Conservation (phyloP, 2,888 invertebrate species). For the Venusia cambrica region DNA sequence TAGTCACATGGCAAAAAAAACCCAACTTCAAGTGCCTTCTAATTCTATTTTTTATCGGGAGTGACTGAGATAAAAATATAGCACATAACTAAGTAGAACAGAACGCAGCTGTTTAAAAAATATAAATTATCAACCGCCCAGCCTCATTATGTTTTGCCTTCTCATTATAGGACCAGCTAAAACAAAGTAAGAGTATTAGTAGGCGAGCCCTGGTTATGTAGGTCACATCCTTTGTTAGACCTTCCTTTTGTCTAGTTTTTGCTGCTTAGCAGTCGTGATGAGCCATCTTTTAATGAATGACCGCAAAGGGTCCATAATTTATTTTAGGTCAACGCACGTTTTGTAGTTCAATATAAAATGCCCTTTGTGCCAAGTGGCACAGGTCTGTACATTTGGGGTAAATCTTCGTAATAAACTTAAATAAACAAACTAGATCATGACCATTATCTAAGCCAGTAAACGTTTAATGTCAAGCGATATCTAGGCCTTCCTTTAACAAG, state of each 20-base stretch:
- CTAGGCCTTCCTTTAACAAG: no score
- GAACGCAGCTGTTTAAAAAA: no score
- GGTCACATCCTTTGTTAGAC: slow-evolving; percentile 64
- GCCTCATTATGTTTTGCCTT: slow-evolving; percentile 33
- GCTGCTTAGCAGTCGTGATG: slow-evolving; percentile 43
- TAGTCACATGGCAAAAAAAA: no score
- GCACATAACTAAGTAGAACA: no score
- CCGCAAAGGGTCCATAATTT: slow-evolving; percentile 43
- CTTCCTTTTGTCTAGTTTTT: slow-evolving; percentile 61
- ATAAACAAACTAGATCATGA: no score
- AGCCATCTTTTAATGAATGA: slow-evolving; percentile 48
- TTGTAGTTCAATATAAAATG: slow-evolving; percentile 29
- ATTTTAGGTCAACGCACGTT: slow-evolving; percentile 37
- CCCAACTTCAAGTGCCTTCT: no score
- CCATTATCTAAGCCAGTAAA: no score
- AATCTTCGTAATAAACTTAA: no score
- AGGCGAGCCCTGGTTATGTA: slow-evolving; percentile 47
- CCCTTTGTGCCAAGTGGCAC: slow-evolving; percentile 19
- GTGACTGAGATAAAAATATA: no score
- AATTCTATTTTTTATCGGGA: no score
- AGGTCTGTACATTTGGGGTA: slow-evolving; percentile 6
- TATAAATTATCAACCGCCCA: slow-evolving; percentile 1
- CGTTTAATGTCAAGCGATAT: no score
- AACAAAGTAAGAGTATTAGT: slow-evolving; percentile 63
- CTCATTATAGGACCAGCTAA: slow-evolving; percentile 38